A percentile compares a stretch with the other conserved stretches of the same genome.
Conservation (phyloP, 2,113 vertebrate species). For the Parus major region DNA sequence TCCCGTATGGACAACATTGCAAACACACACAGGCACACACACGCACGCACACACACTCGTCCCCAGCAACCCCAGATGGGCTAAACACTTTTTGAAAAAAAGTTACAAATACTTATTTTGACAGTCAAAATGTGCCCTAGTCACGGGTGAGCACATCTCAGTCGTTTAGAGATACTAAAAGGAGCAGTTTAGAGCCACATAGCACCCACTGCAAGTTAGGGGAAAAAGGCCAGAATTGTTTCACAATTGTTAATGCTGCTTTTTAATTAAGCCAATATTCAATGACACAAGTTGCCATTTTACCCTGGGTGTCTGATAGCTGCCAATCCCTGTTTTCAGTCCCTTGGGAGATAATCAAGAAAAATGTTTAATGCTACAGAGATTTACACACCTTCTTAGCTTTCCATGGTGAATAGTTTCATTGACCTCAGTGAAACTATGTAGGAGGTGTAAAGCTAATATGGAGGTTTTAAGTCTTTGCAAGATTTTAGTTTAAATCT, state of each 20-base stretch:
- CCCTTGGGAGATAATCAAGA: not conserved
- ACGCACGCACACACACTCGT: not conserved
- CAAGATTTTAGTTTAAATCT: not conserved
- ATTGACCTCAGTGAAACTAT: not conserved
- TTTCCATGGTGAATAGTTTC: not conserved
- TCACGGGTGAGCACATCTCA: not conserved
- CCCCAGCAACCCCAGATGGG: not conserved
- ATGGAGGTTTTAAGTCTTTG: not conserved
- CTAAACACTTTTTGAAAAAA: not conserved
- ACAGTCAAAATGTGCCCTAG: not conserved
- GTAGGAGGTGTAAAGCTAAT: not conserved
- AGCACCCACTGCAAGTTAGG: not conserved
- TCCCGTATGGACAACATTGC: fast-evolving
- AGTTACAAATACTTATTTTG: not conserved
- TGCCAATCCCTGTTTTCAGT: not conserved
- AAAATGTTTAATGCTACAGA: not conserved
- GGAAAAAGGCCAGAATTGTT: not conserved
- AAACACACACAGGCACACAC: too few species aligned
- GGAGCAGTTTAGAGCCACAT: not conserved
- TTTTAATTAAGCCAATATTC: not conserved
- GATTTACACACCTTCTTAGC: not conserved
- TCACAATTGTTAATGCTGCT: not conserved
- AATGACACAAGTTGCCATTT: not conserved
- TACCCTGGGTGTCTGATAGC: not conserved
- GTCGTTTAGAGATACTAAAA: not conserved